These are phyloP conservation scores for Spisula subtruncata DNA, from an alignment of 2,888 invertebrate species.

Conservation along the genomic window DNA sequence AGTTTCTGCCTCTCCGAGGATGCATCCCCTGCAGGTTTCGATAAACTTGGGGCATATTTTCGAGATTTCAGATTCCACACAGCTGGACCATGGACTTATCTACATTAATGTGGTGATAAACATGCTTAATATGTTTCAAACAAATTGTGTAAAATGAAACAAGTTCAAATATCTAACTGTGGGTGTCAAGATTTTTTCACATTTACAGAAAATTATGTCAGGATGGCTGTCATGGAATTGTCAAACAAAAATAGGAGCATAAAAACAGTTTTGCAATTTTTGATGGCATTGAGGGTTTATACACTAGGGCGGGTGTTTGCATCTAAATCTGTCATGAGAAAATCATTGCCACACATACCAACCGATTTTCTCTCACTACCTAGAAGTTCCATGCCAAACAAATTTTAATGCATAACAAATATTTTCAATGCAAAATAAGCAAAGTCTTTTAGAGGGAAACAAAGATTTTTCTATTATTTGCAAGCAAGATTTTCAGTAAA, in stretches of 20 bases:
- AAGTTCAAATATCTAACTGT: conserved; percentile 22
- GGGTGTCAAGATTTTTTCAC: conserved; percentile 5
- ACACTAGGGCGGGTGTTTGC: too few species aligned
- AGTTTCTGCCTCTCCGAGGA: conserved; percentile 24
- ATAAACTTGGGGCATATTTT: conserved; percentile 25
- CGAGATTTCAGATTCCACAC: conserved; percentile 37
- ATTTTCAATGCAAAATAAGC: too few species aligned
- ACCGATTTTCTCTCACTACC: too few species aligned
- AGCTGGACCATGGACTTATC: conserved; percentile 37
- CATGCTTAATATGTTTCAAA: conserved; percentile 25
- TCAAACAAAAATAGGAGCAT: neutral
- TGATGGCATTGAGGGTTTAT: neutral
- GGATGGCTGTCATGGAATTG: neutral
- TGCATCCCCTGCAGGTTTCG: conserved; percentile 37
- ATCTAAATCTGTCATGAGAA: too few species aligned
- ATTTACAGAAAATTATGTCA: conserved; percentile 9
- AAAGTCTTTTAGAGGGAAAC: too few species aligned
- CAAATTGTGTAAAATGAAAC: conserved; percentile 11
- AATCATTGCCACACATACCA: too few species aligned
- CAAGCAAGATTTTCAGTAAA: too few species aligned
- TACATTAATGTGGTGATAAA: conserved; percentile 23
- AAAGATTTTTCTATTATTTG: too few species aligned
- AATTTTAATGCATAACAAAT: too few species aligned
- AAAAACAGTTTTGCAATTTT: conserved; percentile 4
- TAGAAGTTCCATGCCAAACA: too few species aligned